Evolutionary conservation across 2,113 vertebrate species (phyloP), one percentile per base, ranked within the genome.

Genomic region (Colossoma macropomum): DNA sequence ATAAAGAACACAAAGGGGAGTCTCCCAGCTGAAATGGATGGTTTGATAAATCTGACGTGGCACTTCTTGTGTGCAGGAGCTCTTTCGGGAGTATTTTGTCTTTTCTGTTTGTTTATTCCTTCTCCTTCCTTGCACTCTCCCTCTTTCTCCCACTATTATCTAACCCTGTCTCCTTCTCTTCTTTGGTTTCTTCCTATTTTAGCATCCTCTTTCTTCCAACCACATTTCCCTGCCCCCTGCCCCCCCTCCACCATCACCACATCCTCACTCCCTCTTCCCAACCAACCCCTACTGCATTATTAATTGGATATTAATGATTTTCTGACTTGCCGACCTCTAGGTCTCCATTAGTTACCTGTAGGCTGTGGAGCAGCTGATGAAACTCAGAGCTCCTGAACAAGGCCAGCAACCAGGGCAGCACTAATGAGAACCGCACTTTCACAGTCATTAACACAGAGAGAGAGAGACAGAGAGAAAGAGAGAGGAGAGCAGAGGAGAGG

Each of bases 271-370:
- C 27, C 54, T 23, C 48, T 15, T 68, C 48, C 69, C 59, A 73
- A 63, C 70, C 81, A 68, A 80, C 76, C 85, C 52, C 62, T 82
- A 77, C 85, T 92, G 82, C 86, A 91, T 90, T 89, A 91, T 91
- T 90, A 87, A 91, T 91, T 78, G 84, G 71, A 84, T 86, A 86
- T 87, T 92, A 92, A 90, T 90, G 90, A 90, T 90, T 92, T 90
- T 91, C 88, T 88, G 90, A 87, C 74, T 89, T 76, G 72, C 80
- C 83, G 85, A 91, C 88, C 88, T 90, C 81, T 86, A 89, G 88
- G 86, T 85, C 86, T 89, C 86, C 89, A 87, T 90, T 86, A 87
- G 84, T 89, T 86, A 88, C 79, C 76, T 90, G 80, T 84, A 84
- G 84, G 81, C 82, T 83, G 83, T 75, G 77, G 65, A 85, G 50